Conservation (phyloP, 1,140 invertebrate genomes). For the Zaprionus inermis region DNA sequence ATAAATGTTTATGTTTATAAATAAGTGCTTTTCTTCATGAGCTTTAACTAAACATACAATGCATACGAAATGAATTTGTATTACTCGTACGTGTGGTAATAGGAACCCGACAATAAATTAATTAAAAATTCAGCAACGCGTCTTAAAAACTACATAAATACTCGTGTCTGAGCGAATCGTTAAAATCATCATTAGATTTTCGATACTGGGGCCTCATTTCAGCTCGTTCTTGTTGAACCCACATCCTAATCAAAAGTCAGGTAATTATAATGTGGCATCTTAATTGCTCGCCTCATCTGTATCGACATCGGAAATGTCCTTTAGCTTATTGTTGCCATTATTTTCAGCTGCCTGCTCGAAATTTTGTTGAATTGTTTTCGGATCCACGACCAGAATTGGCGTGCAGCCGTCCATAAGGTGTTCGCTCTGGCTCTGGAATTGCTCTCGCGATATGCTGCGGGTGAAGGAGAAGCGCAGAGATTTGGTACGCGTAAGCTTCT, state of each 20-base stretch:
- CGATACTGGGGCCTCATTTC: conserved; percentile 61
- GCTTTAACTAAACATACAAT: conserved; percentile 50
- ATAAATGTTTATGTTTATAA: conserved; percentile 69
- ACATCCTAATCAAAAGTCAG: conserved; percentile 19
- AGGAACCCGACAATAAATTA: conserved; percentile 52
- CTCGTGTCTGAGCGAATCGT: conserved; percentile 38
- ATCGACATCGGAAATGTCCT: conserved; percentile 77
- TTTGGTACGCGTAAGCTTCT: conserved; percentile 86
- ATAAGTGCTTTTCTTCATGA: conserved; percentile 65
- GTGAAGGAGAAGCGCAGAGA: conserved; percentile 88
- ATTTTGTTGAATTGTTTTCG: conserved; percentile 67
- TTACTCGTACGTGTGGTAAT: conserved; percentile 35
- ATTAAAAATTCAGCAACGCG: conserved; percentile 48
- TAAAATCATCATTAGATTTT: conserved; percentile 46
- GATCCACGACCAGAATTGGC: conserved; percentile 86
- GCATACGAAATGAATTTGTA: conserved; percentile 40
- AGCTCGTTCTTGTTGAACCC: conserved; percentile 41
- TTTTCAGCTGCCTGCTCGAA: conserved; percentile 69
- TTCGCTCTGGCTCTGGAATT: conserved; percentile 87
- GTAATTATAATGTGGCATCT: conserved; percentile 41
- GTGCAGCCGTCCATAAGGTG: conserved; percentile 88
- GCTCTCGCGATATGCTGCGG: conserved; percentile 87
- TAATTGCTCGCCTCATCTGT: conserved; percentile 81
- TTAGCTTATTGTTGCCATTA: conserved; percentile 63
- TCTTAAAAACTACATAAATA: conserved; percentile 66